phyloP scores from a whole-genome alignment of 2,888 invertebrate genomes.

The Ceraclea dissimilis region DNA sequence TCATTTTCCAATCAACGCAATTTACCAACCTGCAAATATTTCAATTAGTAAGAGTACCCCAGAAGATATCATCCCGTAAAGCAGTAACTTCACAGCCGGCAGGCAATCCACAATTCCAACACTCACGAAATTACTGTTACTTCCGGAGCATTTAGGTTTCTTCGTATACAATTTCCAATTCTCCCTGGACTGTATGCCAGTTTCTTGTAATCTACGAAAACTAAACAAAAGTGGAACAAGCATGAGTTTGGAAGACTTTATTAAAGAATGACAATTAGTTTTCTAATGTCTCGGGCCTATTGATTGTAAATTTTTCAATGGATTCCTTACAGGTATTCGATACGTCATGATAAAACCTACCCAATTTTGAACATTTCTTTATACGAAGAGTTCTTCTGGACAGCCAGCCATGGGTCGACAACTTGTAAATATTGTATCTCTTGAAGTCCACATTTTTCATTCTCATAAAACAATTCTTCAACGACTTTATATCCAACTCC shows the following conservation, averaged over 20 bases:
- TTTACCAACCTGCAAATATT: too few relatives aligned
- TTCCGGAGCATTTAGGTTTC: slow-evolving; percentile 51
- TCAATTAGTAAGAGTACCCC: slow-evolving; percentile 34
- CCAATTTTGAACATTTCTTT: slow-evolving; percentile 57
- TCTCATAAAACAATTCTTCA: slow-evolving; percentile 57
- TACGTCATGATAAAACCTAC: too few relatives aligned
- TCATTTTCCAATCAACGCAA: not conserved
- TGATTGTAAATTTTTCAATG: too few relatives aligned
- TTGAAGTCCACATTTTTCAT: slow-evolving; percentile 62
- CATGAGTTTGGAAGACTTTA: not conserved
- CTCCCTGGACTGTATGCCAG: slow-evolving; percentile 51
- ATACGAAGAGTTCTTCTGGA: slow-evolving; percentile 54
- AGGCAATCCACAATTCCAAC: slow-evolving; percentile 55
- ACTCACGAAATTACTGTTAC: slow-evolving; percentile 46
- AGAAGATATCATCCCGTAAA: slow-evolving; percentile 38
- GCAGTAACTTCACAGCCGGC: slow-evolving; percentile 41
- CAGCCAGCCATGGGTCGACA: slow-evolving; percentile 55
- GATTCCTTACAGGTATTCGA: too few relatives aligned
- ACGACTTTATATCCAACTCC: slow-evolving; percentile 60
- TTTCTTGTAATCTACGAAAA: slow-evolving; percentile 49
- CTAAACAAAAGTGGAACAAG: slow-evolving; percentile 31
- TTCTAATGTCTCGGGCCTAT: not conserved
- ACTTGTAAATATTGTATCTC: slow-evolving; percentile 59
- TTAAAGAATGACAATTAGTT: slow-evolving; percentile 10
- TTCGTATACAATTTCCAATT: slow-evolving; percentile 48